These are phyloP conservation scores for Calyptommatus sinebrachiatus DNA, from an alignment of 2,113 vertebrate species.

Conservation along the genomic window DNA sequence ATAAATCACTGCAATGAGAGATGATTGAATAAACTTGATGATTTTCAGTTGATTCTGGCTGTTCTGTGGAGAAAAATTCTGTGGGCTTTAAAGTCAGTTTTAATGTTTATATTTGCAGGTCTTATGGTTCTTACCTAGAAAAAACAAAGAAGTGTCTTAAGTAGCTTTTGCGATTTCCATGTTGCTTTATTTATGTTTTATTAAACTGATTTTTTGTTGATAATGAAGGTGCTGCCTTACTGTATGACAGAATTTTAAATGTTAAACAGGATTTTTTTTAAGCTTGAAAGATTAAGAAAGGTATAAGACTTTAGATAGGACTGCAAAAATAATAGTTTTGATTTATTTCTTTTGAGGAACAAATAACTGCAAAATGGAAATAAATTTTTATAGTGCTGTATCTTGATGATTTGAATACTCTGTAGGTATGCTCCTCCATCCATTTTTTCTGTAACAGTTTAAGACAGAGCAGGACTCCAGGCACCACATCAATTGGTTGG, in stretches of 20 bases:
- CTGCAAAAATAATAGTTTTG: constrained; percentile 6
- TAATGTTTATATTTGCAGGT: background rate
- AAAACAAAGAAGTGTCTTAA: background rate
- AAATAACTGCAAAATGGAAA: background rate
- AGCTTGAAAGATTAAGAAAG: constrained; percentile 8
- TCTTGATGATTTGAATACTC: background rate
- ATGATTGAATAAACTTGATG: constrained; percentile 5
- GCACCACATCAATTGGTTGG: no score
- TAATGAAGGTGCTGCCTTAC: background rate
- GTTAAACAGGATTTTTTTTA: background rate
- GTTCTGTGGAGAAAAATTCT: background rate
- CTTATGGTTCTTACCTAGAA: background rate
- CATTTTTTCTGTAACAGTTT: background rate
- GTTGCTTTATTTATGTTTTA: background rate
- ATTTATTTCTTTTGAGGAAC: constrained; percentile 13
- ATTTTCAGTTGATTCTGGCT: background rate
- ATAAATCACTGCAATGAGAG: constrained; percentile 22
- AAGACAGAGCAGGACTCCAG: no score
- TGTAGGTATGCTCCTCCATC: background rate
- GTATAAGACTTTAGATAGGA: background rate
- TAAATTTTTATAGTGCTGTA: background rate
- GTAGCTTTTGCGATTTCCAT: background rate
- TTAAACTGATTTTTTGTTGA: background rate
- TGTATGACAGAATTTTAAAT: background rate
- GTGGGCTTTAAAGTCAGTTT: background rate